Evolutionary conservation across 2,113 vertebrate genomes (phyloP).

Genomic region (Spizaetus ornatus): DNA sequence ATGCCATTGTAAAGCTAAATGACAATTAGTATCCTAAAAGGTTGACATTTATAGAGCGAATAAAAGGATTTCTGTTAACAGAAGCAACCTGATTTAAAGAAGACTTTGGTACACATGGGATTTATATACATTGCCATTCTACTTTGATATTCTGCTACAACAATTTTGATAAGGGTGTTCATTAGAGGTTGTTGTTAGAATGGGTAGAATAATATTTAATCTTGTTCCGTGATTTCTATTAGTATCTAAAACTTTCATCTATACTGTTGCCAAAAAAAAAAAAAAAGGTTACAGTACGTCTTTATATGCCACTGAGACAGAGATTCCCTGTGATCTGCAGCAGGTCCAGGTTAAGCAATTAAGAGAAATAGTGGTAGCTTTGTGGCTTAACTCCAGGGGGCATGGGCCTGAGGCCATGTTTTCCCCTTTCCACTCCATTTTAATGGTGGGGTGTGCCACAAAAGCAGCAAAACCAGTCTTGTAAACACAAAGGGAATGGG

Average conservation of each 20-base stretch:
- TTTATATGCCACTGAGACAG: neutral
- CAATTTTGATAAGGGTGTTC: neutral
- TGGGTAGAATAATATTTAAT: neutral
- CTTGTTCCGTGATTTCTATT: neutral
- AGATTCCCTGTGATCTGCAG: neutral
- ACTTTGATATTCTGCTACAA: neutral
- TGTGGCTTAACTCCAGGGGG: accelerated
- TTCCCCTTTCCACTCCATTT: neutral
- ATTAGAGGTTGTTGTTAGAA: neutral
- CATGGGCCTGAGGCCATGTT: neutral
- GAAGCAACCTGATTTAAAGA: neutral
- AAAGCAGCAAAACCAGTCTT: neutral
- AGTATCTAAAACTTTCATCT: neutral
- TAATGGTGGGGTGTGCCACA: neutral
- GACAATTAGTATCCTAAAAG: neutral
- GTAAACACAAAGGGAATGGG: neutral
- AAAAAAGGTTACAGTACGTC: accelerated
- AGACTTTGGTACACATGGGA: neutral
- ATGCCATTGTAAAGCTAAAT: neutral
- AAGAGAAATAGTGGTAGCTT: neutral
- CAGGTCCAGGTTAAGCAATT: neutral
- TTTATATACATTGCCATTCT: neutral
- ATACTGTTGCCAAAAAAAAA: neutral
- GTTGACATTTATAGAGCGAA: neutral
- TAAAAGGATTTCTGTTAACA: neutral